phyloP scores from a whole-genome alignment of 2,113 vertebrate genomes.

The Cochlearius cochlearius region DNA sequence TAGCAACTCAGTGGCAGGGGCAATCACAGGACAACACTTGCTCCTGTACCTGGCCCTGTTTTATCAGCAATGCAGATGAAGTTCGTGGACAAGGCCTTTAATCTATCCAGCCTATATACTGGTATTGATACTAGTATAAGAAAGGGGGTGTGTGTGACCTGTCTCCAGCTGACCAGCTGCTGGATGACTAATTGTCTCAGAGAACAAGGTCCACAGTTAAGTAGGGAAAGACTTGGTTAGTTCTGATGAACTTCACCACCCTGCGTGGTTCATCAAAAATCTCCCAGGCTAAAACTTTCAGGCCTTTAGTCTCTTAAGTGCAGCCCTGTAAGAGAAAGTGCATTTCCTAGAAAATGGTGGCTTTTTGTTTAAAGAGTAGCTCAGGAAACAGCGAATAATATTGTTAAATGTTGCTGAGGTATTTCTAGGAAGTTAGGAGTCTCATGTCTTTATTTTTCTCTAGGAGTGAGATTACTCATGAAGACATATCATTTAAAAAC shows the following conservation, averaged over 20 bases:
- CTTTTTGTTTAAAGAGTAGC: not conserved
- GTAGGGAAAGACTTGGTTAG: not conserved
- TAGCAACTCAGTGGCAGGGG: not conserved
- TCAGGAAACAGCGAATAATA: not conserved
- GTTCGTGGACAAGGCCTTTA: not conserved
- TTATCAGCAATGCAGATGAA: not conserved
- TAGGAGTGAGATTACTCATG: not conserved
- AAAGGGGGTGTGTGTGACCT: not conserved
- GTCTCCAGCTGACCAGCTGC: not conserved
- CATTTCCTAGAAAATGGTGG: not conserved
- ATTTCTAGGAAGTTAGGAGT: not conserved
- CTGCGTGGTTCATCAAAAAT: not conserved
- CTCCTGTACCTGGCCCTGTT: not conserved
- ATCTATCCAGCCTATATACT: not conserved
- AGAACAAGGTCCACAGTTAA: not conserved
- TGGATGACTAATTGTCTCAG: not conserved
- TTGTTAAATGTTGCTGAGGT: not conserved
- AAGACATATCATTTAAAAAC: not conserved
- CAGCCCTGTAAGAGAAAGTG: not conserved
- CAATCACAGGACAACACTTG: not conserved
- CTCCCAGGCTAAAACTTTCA: not conserved
- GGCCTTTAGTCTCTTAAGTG: not conserved
- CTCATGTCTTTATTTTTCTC: not conserved
- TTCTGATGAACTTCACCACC: not conserved
- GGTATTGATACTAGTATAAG: not conserved